A percentile compares a stretch with the other conserved stretches of the same genome.
phyloP scores from a whole-genome alignment of 1,140 invertebrate genomes.

The Trinorchestia longiramus region DNA sequence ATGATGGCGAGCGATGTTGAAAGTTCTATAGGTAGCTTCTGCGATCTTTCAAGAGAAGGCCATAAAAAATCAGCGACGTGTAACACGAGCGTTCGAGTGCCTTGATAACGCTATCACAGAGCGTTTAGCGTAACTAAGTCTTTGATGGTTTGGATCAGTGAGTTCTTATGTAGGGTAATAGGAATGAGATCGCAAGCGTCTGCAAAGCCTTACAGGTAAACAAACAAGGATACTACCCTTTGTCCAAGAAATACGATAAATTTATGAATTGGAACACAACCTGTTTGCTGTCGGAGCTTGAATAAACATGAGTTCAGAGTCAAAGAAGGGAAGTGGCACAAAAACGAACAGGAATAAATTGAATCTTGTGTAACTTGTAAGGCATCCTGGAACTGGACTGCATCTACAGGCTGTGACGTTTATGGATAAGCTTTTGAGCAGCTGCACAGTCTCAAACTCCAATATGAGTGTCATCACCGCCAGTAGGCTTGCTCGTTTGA shows the following conservation, averaged over 20 bases:
- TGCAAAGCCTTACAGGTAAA: neutral
- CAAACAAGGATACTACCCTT: neutral
- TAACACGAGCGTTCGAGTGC: neutral
- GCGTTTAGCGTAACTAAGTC: slow-evolving; percentile 2
- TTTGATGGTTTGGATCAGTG: neutral
- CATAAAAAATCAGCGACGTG: neutral
- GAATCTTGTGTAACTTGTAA: neutral
- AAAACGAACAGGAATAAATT: neutral
- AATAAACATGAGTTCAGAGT: neutral
- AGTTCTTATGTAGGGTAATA: neutral
- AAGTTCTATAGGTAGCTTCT: neutral
- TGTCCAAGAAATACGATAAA: neutral
- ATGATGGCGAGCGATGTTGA: neutral
- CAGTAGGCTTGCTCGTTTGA: neutral
- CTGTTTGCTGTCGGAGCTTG: neutral
- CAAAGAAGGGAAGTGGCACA: neutral
- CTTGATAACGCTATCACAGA: slow-evolving; percentile 21
- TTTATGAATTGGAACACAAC: neutral
- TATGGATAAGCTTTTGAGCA: neutral
- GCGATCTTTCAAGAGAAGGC: slow-evolving; percentile 14
- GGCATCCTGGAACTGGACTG: neutral
- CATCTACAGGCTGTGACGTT: no score
- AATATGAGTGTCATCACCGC: neutral
- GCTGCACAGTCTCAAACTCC: neutral
- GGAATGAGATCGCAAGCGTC: neutral